phyloP scores from a whole-genome alignment of 2,113 vertebrate genomes.

The Nibea albiflora region DNA sequence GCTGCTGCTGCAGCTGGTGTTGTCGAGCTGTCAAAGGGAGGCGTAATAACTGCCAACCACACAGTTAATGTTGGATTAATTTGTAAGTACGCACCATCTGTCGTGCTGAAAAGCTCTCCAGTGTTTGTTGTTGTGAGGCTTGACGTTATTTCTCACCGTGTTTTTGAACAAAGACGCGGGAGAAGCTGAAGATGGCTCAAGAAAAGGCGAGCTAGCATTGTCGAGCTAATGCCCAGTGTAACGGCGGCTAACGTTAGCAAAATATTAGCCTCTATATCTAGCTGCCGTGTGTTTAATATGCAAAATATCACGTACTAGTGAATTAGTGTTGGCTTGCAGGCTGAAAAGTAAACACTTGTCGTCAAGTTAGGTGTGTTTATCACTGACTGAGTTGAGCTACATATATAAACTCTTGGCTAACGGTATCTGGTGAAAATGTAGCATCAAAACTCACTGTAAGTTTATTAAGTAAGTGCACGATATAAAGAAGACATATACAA shows the following conservation, averaged over 20 bases:
- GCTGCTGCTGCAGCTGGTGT: constrained; percentile 47
- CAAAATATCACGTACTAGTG: not conserved
- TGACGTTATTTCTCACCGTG: not conserved
- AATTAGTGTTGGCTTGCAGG: not conserved
- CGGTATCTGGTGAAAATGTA: not conserved
- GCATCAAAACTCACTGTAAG: not conserved
- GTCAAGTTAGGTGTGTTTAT: not conserved
- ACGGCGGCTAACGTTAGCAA: not conserved
- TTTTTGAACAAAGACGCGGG: not conserved
- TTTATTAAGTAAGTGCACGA: not conserved
- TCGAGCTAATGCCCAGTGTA: constrained; percentile 43
- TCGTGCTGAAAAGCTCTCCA: not conserved
- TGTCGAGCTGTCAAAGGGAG: constrained; percentile 69
- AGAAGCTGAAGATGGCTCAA: constrained; percentile 17
- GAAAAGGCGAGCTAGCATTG: constrained; percentile 51
- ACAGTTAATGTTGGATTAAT: not conserved
- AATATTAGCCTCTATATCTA: not conserved
- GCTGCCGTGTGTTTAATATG: not conserved
- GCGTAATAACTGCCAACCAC: constrained; percentile 43
- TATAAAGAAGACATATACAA: not conserved
- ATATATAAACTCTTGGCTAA: not conserved
- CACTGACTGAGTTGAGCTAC: not conserved
- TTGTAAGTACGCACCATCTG: constrained; percentile 2
- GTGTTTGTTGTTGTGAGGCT: not conserved
- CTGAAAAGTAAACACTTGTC: not conserved